Evolutionary conservation across 2,888 invertebrate genomes (phyloP).

Genomic region (Stegana nigrithorax): DNA sequence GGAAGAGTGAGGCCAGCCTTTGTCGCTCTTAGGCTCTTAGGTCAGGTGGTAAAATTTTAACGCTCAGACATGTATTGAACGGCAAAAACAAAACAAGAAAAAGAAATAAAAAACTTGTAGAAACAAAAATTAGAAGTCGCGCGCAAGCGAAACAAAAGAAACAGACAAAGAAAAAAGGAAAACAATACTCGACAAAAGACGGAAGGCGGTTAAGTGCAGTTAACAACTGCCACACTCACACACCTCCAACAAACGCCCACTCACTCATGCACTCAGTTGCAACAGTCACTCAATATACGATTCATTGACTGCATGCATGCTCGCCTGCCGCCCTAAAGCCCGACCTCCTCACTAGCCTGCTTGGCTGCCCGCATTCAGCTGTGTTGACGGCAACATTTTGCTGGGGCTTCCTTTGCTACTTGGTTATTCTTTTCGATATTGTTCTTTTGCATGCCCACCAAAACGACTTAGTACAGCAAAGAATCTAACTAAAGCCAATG

Average conservation of each 20-base stretch:
- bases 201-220: slow-evolving; percentile 63
- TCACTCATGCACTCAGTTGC: too few relatives aligned
- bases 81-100: neutral
- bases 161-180: neutral
- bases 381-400: neutral
- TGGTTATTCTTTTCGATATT: neutral
- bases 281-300: too few relatives aligned
- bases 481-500: slow-evolving; percentile 61
- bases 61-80: neutral
- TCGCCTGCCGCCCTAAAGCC: too few relatives aligned
- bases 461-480: slow-evolving; percentile 44
- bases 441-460: neutral
- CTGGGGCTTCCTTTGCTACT: slow-evolving; percentile 14
- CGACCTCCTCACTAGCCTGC: slow-evolving; percentile 16
- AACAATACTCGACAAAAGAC: slow-evolving; percentile 44
- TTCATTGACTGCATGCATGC: neutral
- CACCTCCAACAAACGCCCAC: neutral
- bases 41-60: slow-evolving; percentile 8
- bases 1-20: too few relatives aligned
- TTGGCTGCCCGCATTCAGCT: slow-evolving; percentile 35
- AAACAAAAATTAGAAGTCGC: too few relatives aligned
- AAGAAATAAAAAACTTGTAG: neutral
- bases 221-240: neutral
- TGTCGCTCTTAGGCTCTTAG: too few relatives aligned
- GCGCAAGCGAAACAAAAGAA: neutral